Conservation (phyloP, 2,113 vertebrate genomes). For the Mugil cephalus region DNA sequence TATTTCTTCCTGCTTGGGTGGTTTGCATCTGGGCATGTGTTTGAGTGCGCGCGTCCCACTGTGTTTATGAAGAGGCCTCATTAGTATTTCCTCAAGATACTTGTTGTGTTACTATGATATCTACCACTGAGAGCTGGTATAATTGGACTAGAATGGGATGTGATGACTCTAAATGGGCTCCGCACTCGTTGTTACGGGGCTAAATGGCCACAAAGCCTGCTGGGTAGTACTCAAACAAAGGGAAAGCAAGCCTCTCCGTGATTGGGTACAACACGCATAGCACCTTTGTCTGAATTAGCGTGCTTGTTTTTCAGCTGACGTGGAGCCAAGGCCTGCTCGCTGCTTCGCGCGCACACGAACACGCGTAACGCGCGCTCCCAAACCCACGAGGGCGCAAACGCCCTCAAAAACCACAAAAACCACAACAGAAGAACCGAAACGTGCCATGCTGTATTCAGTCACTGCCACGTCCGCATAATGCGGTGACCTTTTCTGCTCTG, state of each 20-base stretch:
- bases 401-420: too few species aligned
- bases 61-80: conserved; percentile 53
- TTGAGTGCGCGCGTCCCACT: conserved; percentile 10
- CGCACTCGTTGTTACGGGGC: conserved; percentile 40
- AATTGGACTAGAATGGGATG: conserved; percentile 61
- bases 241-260: conserved; percentile 15
- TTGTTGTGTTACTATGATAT: conserved; percentile 59
- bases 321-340: conserved; percentile 10
- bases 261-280: conserved; percentile 20
- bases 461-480: conserved; percentile 34
- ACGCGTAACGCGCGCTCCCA: not conserved
- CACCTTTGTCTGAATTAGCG: conserved; percentile 42
- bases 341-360: conserved; percentile 5
- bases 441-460: conserved; percentile 7
- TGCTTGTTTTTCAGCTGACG: conserved; percentile 41
- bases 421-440: conserved; percentile 11
- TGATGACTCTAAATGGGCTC: conserved; percentile 65
- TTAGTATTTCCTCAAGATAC: conserved; percentile 63
- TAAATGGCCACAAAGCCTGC: conserved; percentile 51
- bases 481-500: conserved; percentile 50
- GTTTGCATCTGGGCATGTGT: conserved; percentile 26
- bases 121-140: conserved; percentile 40
- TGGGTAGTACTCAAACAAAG: conserved; percentile 54
- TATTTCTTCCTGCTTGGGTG: conserved; percentile 24
- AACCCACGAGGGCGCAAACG: not conserved